Evolutionary conservation across 2,797 vertebrate genomes (phyloP).

Genomic region (Mastacembelus armatus): DNA sequence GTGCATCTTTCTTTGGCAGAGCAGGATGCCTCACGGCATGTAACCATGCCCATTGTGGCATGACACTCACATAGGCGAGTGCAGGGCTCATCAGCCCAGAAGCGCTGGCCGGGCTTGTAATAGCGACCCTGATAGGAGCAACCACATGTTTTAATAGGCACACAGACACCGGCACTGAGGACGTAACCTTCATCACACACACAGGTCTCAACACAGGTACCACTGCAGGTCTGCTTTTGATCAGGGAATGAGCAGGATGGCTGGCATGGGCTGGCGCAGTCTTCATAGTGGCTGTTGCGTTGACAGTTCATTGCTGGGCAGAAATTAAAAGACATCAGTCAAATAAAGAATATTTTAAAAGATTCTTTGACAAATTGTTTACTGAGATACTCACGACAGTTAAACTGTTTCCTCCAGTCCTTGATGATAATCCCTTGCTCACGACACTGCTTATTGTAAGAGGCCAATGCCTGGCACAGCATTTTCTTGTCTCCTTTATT

Average conservation of each 20-base stretch:
- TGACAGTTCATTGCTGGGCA: conserved; percentile 85
- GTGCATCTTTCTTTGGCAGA: conserved; percentile 72
- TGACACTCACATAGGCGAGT: conserved; percentile 81
- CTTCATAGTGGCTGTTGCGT: conserved; percentile 85
- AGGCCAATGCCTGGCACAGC: conserved; percentile 81
- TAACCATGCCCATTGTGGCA: conserved; percentile 49
- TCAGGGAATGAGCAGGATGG: conserved; percentile 78
- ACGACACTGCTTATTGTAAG: conserved; percentile 81
- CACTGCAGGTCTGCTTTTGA: conserved; percentile 51
- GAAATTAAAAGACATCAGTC: conserved; percentile 22
- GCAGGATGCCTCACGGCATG: conserved; percentile 77
- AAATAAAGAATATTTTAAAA: too few species aligned
- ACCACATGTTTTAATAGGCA: conserved; percentile 80
- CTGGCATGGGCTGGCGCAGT: conserved; percentile 83
- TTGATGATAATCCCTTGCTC: conserved; percentile 76
- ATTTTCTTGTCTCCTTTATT: conserved; percentile 71
- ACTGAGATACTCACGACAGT: conserved; percentile 85
- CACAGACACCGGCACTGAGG: conserved; percentile 81
- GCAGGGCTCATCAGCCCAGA: conserved; percentile 85
- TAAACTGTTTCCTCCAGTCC: conserved; percentile 81
- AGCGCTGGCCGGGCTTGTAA: conserved; percentile 76
- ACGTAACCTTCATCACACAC: conserved; percentile 82
- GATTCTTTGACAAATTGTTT: too few species aligned
- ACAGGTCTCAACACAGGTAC: conserved; percentile 85
- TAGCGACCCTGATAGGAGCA: conserved; percentile 82